phyloP scores from a whole-genome alignment of 2,888 invertebrate genomes.

The Adela reaumurella region DNA sequence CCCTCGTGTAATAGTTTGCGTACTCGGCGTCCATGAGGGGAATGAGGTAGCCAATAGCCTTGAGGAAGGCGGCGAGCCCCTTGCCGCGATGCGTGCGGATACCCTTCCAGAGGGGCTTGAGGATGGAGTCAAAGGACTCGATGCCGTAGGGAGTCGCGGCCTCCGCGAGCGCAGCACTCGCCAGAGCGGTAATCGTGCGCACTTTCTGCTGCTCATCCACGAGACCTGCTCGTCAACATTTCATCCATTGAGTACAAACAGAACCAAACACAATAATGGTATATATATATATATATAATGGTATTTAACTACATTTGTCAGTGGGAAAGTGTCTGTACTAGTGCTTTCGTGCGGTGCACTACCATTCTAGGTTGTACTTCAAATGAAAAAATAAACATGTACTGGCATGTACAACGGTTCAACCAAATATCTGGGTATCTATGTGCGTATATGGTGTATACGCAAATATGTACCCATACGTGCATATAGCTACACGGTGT shows the following conservation, averaged over 20 bases:
- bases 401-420: too few species aligned
- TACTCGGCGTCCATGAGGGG: slow-evolving; percentile 99
- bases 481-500: too few species aligned
- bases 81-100: slow-evolving; percentile 87
- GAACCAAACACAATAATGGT: too few species aligned
- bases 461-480: too few species aligned
- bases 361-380: background rate
- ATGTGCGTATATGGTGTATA: too few species aligned
- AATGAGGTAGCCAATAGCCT: slow-evolving; percentile 98
- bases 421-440: too few species aligned
- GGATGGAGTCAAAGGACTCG: slow-evolving; percentile 98
- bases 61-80: slow-evolving; percentile 97
- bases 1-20: slow-evolving; percentile 98
- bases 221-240: slow-evolving; percentile 52
- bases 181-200: slow-evolving; percentile 96
- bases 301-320: too few species aligned
- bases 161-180: slow-evolving; percentile 97
- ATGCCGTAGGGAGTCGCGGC: slow-evolving; percentile 99
- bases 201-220: slow-evolving; percentile 99
- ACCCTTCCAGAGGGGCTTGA: slow-evolving; percentile 99
- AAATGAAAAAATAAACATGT: background rate
- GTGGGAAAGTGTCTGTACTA: too few species aligned
- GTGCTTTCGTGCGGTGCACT: too few species aligned
- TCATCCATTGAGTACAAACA: too few species aligned
- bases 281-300: too few species aligned